Percentiles rank a stretch among this genome's conserved stretches.
Conservation (phyloP, 2,888 invertebrate species). For the Brachyptera risi region DNA sequence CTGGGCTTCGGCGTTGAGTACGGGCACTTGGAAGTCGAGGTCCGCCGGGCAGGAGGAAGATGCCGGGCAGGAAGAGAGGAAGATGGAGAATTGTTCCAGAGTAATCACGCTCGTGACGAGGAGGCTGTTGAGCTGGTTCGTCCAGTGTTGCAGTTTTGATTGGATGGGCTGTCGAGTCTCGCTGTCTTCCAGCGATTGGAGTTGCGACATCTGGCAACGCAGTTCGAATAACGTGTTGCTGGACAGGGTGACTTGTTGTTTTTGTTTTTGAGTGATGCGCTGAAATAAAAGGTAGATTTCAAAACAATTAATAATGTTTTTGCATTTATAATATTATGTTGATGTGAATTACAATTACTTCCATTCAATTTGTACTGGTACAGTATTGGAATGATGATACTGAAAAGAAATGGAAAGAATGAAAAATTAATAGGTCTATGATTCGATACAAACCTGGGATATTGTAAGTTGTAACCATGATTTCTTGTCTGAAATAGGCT, state of each 20-base stretch:
- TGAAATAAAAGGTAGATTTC: constrained; percentile 43
- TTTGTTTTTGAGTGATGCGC: constrained; percentile 62
- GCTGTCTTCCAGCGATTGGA: constrained; percentile 39
- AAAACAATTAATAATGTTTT: background rate
- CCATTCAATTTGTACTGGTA: no score
- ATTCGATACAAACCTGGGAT: no score
- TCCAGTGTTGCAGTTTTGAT: constrained; percentile 13
- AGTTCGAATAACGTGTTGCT: constrained; percentile 56
- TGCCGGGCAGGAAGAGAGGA: constrained; percentile 40
- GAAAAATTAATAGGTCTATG: no score
- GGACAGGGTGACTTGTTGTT: constrained; percentile 56
- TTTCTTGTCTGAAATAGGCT: no score
- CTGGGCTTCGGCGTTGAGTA: background rate
- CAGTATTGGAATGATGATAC: no score
- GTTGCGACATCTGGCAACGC: constrained; percentile 48
- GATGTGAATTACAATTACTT: background rate
- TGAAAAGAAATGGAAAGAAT: no score
- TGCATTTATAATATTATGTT: background rate
- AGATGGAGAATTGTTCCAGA: constrained; percentile 38
- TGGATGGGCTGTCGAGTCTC: constrained; percentile 32
- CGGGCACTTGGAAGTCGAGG: background rate
- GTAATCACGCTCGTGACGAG: constrained; percentile 33
- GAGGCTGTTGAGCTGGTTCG: background rate
- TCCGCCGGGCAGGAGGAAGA: no score
- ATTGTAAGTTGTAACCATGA: no score